Base-by-base conservation (phyloP, 2,797 vertebrate genomes). In the Enoplosus armatus region DNA sequence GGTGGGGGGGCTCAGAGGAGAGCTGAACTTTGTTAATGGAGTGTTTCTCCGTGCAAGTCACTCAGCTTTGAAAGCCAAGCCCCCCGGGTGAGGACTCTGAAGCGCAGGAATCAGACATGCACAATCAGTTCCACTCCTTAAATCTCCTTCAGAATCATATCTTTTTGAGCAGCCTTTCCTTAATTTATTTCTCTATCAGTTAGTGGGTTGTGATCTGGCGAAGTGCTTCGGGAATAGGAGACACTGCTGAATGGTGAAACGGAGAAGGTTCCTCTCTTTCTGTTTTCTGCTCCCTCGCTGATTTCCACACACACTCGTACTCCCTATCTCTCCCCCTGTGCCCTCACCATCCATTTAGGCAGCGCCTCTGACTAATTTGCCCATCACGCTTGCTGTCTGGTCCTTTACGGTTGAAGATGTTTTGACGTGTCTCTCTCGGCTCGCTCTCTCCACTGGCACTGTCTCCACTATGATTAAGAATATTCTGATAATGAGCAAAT, bases 91-190 rank as follows among this genome's bases (percentile, higher is more conserved):
- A 94, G 93, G 93, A 94, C 95, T 95, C 92, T 94, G 94, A 94
- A 95, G 95, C 94, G 87, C 94, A 93, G 90, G 90, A 95, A 95
- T 96, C 95, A 96, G 95, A 96, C 95, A 95, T 95, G 94, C 95
- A 96, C 95, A 95, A 95, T 96, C 95, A 95, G 94, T 96, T 96
- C 95, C 95, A 96, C 94, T 95, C 95, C 93, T 95, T 95, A 96
- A 95, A 96, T 94, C 94, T 95, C 84, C 93, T 90, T 91, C 92
- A 95, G 95, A 96, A 96, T 94, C 95, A 94, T 96, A 96, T 96
- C 95, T 96, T 94, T 95, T 95, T 91, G 93, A 94, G 94, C 95
- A 96, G 94, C 90, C 92, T 95, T 92, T 94, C 94, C 94, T 95
- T 95, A 93, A 95, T 94, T 94, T 94, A 95, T 95, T 94, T 95